Percentiles rank a stretch among this genome's conserved stretches.
phyloP scores from a whole-genome alignment of 2,888 invertebrate species.

The Podabrus alpinus region DNA sequence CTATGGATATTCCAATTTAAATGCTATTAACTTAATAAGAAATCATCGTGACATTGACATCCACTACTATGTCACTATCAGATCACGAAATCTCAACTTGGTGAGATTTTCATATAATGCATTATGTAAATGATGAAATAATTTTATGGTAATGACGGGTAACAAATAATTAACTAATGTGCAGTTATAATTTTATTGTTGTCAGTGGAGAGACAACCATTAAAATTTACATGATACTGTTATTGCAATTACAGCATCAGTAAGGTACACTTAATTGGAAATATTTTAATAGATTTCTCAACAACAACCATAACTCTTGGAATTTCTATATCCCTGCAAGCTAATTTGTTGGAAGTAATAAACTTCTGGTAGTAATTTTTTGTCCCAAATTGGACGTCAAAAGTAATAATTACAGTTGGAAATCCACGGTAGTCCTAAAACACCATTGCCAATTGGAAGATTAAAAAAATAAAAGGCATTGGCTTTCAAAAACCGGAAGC shows the following conservation, averaged over 20 bases:
- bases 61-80: constrained; percentile 7
- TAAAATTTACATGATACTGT: not conserved
- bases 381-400: not conserved
- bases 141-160: not conserved
- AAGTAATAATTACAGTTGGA: not conserved
- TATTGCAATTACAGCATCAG: not conserved
- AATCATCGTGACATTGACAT: constrained; percentile 15
- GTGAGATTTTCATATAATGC: constrained; percentile 9
- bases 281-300: not conserved
- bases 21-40: not conserved
- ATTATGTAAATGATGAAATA: not conserved
- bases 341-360: not conserved
- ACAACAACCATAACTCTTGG: not conserved
- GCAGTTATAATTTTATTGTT: not conserved
- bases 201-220: not conserved
- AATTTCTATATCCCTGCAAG: not conserved
- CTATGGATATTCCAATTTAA: not conserved
- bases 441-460: not conserved
- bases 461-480: not conserved
- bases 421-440: not conserved
- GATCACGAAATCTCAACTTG: constrained; percentile 3
- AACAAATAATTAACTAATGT: not conserved
- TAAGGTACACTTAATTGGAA: not conserved
- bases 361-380: not conserved
- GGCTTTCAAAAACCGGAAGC: not conserved